phyloP scores from a whole-genome alignment of 2,888 invertebrate genomes.

The Dusona sp. region DNA sequence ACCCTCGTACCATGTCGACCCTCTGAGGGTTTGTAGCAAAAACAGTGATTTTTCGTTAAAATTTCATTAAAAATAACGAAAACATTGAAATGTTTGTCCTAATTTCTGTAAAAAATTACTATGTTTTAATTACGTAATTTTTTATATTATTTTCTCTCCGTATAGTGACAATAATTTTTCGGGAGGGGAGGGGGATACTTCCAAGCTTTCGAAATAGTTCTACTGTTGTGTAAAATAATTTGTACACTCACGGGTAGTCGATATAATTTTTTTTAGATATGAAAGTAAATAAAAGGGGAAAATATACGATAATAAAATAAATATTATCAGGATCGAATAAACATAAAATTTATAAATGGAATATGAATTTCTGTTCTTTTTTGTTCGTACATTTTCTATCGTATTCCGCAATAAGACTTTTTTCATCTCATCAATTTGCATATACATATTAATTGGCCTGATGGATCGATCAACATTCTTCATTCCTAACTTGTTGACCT shows the following conservation, averaged over 20 bases:
- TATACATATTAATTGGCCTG: conserved; percentile 50
- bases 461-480: conserved; percentile 56
- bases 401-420: background rate
- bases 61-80: no score
- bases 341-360: background rate
- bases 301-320: background rate
- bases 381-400: background rate
- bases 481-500: conserved; percentile 65
- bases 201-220: background rate
- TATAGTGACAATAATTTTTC: conserved; percentile 1
- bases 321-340: background rate
- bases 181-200: background rate
- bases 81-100: no score
- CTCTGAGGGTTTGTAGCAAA: no score
- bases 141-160: no score
- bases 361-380: conserved; percentile 1
- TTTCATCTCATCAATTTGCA: conserved; percentile 22
- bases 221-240: background rate
- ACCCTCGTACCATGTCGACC: no score
- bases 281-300: background rate
- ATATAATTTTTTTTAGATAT: background rate
- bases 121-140: no score
- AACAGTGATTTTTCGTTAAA: no score
- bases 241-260: background rate
- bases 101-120: no score